Evolutionary conservation across 2,797 vertebrate species (phyloP), one percentile per base, ranked within the genome.

Genomic region (Myotis daubentonii): DNA sequence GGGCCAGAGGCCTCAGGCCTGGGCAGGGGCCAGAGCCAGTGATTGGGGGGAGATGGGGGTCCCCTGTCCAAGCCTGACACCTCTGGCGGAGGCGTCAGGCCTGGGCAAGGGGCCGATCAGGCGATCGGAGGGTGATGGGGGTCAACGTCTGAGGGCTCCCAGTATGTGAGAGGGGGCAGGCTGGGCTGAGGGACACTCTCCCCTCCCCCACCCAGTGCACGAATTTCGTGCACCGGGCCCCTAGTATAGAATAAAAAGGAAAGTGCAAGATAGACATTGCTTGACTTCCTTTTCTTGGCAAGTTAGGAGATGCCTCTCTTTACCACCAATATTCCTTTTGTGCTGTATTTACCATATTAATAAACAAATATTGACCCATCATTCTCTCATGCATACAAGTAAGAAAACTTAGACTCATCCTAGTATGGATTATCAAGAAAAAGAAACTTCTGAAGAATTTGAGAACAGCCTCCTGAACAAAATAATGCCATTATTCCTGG

Each of bases 221-320:
- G n/a, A n/a, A n/a, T n/a, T n/a, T n/a, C n/a, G n/a, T n/a, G n/a
- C n/a, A n/a, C n/a, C n/a, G n/a, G n/a, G n/a, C n/a, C n/a, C n/a
- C n/a, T n/a, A n/a, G n/a, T 1, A 36, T 12, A 87, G 36, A 92
- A 72, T 57, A 28, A 68, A 76, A 78, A 89, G 25, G 10, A 41
- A 76, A 51, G 0, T 9, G 9, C 2, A n/a, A 80, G 36, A 47
- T 79, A 2, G 23, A 95, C 49, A 68, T 17, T 66, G 10, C 78
- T 89, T n/a, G 41, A 33, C 16, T 38, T 92, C 11, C 79, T 91
- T 84, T 95, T 70, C 70, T 79, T 94, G 57, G 13, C n/a, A 91
- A 66, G 12, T 74, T n/a, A 13, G 72, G 81, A 57, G 12, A 60
- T 41, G 2, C 1, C 38, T 10, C n/a, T 5, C 3, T 71, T 53